Evolutionary conservation across 2,797 vertebrate species (phyloP), one percentile per base, ranked within the genome.

Genomic region (Esox lucius): DNA sequence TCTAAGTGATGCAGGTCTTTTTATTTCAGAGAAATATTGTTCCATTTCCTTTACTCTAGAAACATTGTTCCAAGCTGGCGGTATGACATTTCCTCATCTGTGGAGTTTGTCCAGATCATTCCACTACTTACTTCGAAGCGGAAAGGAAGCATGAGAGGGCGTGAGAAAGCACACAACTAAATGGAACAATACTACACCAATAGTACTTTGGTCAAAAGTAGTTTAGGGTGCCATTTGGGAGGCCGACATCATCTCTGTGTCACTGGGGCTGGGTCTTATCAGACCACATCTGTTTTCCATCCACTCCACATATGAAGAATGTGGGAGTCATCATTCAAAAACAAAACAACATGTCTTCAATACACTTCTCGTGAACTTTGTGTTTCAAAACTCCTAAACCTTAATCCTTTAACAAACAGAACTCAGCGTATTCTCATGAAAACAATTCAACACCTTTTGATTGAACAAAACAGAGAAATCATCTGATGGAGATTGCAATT

Each of bases 231-330:
- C 56, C 56, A 61, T 61, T 24, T 61, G 22, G 56, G 26, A 80
- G 31, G 39, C 28, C 4, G 0, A 66, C 78, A 81, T 80, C 85
- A 83, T 84, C 85, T 85, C 81, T 84, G 81, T 83, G 77, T 86
- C 87, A 82, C 87, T 81, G 2, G 81, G 87, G 71, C 80, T 78
- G 15, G 51, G 75, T 81, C 83, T 82, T 67, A 73, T 84, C 85
- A 88, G 85, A 79, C 89, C 90, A 89, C 89, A 90, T 89, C 87
- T 91, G 90, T 84, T 90, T 86, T 81, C 89, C 87, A 72, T 80
- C 51, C 75, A 75, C 68, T 82, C 13, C 81, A 76, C 74, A 26
- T 79, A 83, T 81, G 71, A 65, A 49, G 49, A 81, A 79, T 85
- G 84, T 84, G 67, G 33, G 42, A 68, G 67, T 22, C 67, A 42